Conservation (phyloP, 2,113 vertebrate species). For the Phaetusa simplex region DNA sequence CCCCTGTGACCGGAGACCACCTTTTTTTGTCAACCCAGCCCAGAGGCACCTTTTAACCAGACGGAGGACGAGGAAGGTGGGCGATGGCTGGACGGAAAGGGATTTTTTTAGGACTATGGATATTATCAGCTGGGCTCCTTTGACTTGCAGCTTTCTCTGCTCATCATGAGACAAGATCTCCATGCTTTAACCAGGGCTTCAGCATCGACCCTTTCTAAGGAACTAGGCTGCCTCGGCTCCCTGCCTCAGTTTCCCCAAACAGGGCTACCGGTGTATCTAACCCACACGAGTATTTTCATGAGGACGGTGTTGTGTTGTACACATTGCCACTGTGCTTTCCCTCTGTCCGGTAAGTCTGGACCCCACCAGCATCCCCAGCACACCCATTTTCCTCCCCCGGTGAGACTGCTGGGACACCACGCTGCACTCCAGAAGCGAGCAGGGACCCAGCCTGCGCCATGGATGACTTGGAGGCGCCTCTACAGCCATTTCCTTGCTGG, state of each 20-base stretch:
- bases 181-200: background rate
- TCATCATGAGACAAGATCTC: background rate
- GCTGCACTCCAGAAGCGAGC: background rate
- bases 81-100: background rate
- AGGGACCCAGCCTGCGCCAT: background rate
- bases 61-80: background rate
- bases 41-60: background rate
- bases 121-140: background rate
- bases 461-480: background rate
- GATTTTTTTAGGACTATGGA: background rate
- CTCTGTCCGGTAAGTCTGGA: fast-evolving
- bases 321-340: background rate
- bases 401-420: background rate
- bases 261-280: background rate
- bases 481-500: background rate
- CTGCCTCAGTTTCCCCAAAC: background rate
- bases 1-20: background rate
- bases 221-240: background rate
- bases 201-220: background rate
- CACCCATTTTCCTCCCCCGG: fast-evolving
- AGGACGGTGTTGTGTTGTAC: background rate
- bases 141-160: background rate
- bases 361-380: background rate
- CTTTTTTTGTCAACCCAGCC: background rate
- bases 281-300: fast-evolving